phyloP scores from a whole-genome alignment of 2,888 invertebrate species.

The Heliconius sara region DNA sequence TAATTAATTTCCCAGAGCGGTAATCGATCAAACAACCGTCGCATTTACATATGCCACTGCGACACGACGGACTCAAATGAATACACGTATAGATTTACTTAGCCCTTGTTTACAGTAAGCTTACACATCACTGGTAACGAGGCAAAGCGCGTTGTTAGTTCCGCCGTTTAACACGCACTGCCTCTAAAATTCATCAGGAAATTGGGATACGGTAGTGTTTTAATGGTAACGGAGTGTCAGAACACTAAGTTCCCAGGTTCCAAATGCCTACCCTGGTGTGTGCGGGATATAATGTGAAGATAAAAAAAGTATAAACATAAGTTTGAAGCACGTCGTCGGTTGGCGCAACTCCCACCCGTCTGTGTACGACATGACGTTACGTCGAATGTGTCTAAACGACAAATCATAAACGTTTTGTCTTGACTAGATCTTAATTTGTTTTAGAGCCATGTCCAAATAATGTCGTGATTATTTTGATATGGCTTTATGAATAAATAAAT shows the following conservation, averaged over 20 bases:
- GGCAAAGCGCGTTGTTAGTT: neutral
- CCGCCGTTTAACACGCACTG: neutral
- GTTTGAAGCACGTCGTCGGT: neutral
- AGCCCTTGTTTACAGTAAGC: too few species aligned
- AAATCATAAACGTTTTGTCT: constrained; percentile 20
- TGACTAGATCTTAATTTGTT: neutral
- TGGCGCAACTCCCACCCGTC: constrained; percentile 27
- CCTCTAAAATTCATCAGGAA: neutral
- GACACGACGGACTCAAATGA: too few species aligned
- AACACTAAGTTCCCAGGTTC: neutral
- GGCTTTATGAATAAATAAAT: too few species aligned
- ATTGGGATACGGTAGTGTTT: neutral
- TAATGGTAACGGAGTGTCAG: neutral
- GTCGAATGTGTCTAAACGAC: constrained; percentile 34
- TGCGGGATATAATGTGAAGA: neutral
- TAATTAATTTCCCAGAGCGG: too few species aligned
- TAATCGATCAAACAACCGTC: neutral
- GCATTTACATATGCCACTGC: neutral
- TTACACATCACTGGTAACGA: neutral
- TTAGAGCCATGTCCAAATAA: neutral
- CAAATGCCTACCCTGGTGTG: neutral
- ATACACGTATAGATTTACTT: too few species aligned
- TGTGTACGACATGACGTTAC: constrained; percentile 34
- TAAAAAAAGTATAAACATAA: neutral
- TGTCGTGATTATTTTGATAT: neutral